Conservation (phyloP, 2,797 vertebrate genomes). For the Alosa sapidissima region DNA sequence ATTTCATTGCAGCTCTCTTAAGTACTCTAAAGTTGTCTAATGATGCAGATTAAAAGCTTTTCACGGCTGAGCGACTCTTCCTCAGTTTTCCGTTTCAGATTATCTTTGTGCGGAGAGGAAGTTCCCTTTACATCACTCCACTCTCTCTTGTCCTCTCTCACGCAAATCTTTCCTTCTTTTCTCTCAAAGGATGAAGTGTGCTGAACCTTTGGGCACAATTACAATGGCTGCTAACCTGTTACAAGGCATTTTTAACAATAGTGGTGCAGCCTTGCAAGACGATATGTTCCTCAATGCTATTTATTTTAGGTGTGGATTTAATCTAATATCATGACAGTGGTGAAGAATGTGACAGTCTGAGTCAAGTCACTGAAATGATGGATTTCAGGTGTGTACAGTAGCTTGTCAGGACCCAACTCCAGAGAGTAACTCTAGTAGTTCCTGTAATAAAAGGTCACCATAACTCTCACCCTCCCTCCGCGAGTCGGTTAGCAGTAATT, state of each 20-base stretch:
- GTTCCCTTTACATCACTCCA: slow-evolving; percentile 28
- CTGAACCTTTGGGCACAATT: slow-evolving; percentile 79
- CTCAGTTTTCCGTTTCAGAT: slow-evolving; percentile 60
- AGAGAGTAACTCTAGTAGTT: not conserved
- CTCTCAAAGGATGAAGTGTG: slow-evolving; percentile 62
- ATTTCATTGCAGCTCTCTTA: not conserved
- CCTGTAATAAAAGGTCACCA: not conserved
- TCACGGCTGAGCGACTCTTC: slow-evolving; percentile 61
- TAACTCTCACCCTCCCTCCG: not conserved
- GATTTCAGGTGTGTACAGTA: not conserved
- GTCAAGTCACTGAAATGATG: not conserved
- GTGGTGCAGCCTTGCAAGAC: not conserved
- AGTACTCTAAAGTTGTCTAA: slow-evolving; percentile 63
- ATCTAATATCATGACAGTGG: not conserved
- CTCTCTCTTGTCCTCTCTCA: slow-evolving; percentile 21
- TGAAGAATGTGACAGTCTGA: not conserved
- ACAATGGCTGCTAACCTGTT: slow-evolving; percentile 48
- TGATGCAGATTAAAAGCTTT: slow-evolving; percentile 72
- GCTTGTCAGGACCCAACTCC: not conserved
- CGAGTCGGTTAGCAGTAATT: not conserved
- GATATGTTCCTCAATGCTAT: too few species aligned
- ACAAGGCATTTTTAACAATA: not conserved
- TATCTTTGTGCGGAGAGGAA: slow-evolving; percentile 56
- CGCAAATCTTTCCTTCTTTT: not conserved
- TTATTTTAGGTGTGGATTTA: too few species aligned